A percentile compares a stretch with the other conserved stretches of the same genome.
Conservation (phyloP, 2,797 vertebrate genomes). For the Lithobates sylvaticus region DNA sequence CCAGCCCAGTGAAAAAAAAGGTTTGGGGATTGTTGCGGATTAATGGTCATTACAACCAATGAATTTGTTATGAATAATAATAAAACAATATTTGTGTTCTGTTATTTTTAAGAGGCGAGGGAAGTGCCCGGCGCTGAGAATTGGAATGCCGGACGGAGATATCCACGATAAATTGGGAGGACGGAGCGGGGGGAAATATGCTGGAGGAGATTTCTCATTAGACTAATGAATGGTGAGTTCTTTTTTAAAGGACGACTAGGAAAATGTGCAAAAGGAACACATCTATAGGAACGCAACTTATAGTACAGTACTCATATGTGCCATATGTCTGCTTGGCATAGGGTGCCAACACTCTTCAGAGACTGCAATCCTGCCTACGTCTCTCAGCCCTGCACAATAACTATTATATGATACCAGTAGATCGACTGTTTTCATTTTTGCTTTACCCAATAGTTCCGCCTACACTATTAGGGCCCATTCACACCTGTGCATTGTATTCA, state of each 20-base stretch:
- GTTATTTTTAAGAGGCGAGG: constrained; percentile 4
- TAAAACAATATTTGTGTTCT: constrained; percentile 38
- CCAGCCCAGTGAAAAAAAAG: background rate
- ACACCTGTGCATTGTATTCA: too few species aligned
- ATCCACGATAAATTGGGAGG: background rate
- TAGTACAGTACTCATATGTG: too few species aligned
- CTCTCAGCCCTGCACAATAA: too few species aligned
- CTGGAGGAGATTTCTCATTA: background rate
- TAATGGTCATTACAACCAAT: constrained; percentile 12
- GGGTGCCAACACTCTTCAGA: too few species aligned
- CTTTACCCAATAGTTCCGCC: too few species aligned
- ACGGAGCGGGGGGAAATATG: background rate
- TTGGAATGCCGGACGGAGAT: background rate
- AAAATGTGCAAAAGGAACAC: background rate
- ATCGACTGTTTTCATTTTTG: too few species aligned
- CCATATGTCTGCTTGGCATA: too few species aligned
- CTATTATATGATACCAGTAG: too few species aligned
- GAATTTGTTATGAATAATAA: constrained; percentile 9
- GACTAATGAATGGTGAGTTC: background rate
- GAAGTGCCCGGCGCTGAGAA: background rate
- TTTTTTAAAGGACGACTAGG: background rate
- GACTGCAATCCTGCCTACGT: too few species aligned
- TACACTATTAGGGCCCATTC: too few species aligned
- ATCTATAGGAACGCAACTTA: too few species aligned
- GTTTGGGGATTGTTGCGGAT: background rate